Conservation (phyloP, 2,797 vertebrate genomes). For the Sebastes iracundus region DNA sequence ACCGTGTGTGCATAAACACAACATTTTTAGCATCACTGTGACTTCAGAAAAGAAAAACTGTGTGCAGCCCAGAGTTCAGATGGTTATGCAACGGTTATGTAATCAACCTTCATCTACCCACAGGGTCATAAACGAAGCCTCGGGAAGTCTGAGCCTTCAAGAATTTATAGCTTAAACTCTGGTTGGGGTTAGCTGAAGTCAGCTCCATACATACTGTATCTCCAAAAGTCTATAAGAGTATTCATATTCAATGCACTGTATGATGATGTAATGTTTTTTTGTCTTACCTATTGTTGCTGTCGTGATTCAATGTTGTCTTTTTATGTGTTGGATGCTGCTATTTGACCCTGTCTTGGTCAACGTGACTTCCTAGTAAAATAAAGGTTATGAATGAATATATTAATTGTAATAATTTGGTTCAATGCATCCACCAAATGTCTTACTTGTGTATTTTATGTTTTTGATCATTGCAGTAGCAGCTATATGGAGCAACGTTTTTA, state of each 20-base stretch:
- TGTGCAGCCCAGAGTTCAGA: background rate
- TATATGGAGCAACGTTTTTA: background rate
- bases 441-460: background rate
- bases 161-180: background rate
- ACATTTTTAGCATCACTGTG: background rate
- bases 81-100: slow-evolving; percentile 5
- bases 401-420: background rate
- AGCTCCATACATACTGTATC: background rate
- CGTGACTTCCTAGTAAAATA: fast-evolving
- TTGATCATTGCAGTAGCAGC: background rate
- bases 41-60: background rate
- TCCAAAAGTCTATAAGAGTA: background rate
- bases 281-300: too few species aligned
- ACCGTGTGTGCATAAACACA: background rate
- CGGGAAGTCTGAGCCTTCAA: background rate
- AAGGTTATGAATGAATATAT: too few species aligned
- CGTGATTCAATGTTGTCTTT: too few species aligned
- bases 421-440: background rate
- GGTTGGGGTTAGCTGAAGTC: background rate
- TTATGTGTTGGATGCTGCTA: too few species aligned
- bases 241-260: background rate
- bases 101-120: slow-evolving; percentile 2
- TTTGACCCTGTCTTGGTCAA: too few species aligned
- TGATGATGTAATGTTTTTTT: too few species aligned
- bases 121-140: background rate